phyloP scores from a whole-genome alignment of 2,113 vertebrate genomes.

The Edolisoma coerulescens region DNA sequence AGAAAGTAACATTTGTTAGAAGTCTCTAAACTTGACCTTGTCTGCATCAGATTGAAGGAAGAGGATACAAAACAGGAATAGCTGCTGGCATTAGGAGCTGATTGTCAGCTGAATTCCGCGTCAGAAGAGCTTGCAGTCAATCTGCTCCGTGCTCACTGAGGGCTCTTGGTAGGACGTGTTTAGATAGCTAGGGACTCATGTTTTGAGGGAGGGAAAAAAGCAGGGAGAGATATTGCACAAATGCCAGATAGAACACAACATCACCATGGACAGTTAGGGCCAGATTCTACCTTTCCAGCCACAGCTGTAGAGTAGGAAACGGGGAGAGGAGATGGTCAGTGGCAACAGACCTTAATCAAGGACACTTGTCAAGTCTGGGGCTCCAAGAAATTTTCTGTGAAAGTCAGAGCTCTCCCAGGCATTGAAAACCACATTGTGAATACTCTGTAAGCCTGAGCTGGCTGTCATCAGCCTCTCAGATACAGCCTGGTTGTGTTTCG shows the following conservation, averaged over 20 bases:
- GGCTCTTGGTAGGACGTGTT: background rate
- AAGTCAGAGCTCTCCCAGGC: background rate
- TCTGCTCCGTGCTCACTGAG: background rate
- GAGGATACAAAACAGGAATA: conserved; percentile 17
- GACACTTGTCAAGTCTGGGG: background rate
- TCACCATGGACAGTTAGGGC: background rate
- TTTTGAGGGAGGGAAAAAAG: background rate
- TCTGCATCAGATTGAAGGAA: background rate
- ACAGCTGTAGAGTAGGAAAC: rapidly evolving
- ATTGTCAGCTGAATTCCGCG: conserved; percentile 25
- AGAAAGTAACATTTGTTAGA: conserved; percentile 30
- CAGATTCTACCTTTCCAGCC: background rate
- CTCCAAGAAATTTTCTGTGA: background rate
- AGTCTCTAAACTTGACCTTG: conserved; percentile 45
- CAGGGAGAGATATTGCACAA: background rate
- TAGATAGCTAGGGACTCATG: background rate
- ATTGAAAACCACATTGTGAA: background rate
- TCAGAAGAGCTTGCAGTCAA: background rate
- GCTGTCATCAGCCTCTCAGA: background rate
- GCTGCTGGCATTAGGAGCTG: conserved; percentile 28
- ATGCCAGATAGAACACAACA: background rate
- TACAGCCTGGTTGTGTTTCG: background rate
- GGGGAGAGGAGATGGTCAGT: background rate
- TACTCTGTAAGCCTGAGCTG: background rate
- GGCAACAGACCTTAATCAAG: background rate